Base-by-base conservation (phyloP, 2,797 vertebrate species). In the Jordanella pulchra region DNA sequence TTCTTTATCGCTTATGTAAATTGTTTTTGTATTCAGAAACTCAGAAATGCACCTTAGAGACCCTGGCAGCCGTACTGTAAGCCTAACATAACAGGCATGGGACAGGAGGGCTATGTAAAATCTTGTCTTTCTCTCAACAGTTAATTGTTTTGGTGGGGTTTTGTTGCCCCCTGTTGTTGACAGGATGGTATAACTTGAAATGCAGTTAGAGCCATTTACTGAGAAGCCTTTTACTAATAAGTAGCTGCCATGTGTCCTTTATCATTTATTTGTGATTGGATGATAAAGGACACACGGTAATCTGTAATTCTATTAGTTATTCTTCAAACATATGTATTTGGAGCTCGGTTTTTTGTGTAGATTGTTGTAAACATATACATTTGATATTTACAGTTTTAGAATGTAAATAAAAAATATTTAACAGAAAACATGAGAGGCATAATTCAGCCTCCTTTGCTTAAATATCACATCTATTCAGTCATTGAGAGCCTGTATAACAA, bases 151-250 rank as follows among this genome's bases (percentile, higher is more conserved):
- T 13, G 32, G 71, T 84, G 70, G 72, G 70, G 30, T 30, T 84
- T 0, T 78, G 84, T 80, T 53, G 67, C 88, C 88, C 77, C 76
- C 91, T 91, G 64, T 25, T 78, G 90, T 54, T 23, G 2, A 18
- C 55, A 71, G 53, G 67, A 50, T 1, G 11, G 9, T 1, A 4
- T 53, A 69, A 69, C 47, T 23, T 54, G 32, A 30, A 25, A 47
- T 71, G 48, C 72, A 83, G 65, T 42, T 44, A 17, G 67, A 83
- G 61, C 42, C 63, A 44, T 54, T 72, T 23, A 30, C 27, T 61
- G 58, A 42, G 60, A 42, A 63, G 60, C 60, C 17, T 63, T 63
- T 42, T n/a, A n/a, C 23, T 42, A 63, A 9, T 15, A 35, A 42
- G 35, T 63, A 63, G 58, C 21, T 39, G 21, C 58, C 32, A 39